Conservation (phyloP, 1,140 invertebrate genomes). For the Matsumurasca onukii region DNA sequence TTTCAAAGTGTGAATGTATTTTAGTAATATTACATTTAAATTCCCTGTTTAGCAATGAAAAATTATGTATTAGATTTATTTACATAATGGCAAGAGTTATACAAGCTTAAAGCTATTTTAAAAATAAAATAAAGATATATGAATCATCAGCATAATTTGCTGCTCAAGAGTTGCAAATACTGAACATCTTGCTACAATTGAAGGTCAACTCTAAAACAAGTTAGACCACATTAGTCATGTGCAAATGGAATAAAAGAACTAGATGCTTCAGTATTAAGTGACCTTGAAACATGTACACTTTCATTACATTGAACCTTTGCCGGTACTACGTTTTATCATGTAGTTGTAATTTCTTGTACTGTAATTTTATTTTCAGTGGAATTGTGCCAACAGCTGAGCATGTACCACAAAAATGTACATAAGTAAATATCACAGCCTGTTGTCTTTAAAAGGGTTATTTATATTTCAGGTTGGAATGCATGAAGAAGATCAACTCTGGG, state of each 20-base stretch:
- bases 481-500: slow-evolving; percentile 67
- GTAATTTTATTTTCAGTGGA: neutral
- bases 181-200: too few relatives aligned
- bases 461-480: slow-evolving; percentile 65
- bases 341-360: neutral
- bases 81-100: neutral
- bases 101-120: neutral
- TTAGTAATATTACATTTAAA: neutral
- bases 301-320: neutral
- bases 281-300: neutral
- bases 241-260: too few relatives aligned
- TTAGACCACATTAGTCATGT: too few relatives aligned
- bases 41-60: neutral
- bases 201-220: too few relatives aligned
- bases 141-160: too few relatives aligned
- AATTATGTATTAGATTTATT: neutral
- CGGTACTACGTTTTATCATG: neutral
- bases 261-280: neutral
- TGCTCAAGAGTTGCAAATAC: too few relatives aligned
- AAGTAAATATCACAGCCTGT: neutral
- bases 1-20: neutral
- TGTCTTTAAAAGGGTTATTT: neutral
- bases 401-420: neutral
- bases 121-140: too few relatives aligned
- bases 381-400: neutral